phyloP scores from a whole-genome alignment of 2,797 vertebrate genomes.

The Columba guinea region DNA sequence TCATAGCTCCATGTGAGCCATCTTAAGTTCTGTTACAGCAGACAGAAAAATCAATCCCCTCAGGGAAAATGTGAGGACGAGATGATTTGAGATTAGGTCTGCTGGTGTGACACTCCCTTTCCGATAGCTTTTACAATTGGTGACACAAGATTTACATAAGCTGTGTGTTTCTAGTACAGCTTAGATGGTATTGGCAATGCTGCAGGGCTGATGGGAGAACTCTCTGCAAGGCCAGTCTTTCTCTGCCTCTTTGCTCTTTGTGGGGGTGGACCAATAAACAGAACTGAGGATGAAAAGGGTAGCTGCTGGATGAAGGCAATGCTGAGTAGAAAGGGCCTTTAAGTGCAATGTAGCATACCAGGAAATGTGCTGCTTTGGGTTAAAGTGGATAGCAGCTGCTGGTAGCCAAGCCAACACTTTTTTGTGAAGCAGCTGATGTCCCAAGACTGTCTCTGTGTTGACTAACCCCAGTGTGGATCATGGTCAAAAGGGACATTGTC shows the following conservation, averaged over 20 bases:
- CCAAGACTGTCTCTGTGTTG: not conserved
- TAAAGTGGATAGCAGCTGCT: constrained; percentile 12
- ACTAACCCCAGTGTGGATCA: rapidly evolving
- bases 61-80: not conserved
- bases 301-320: constrained; percentile 22
- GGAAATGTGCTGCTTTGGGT: not conserved
- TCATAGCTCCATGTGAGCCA: not conserved
- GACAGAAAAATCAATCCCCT: constrained; percentile 22
- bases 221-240: not conserved
- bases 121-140: not conserved
- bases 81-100: not conserved
- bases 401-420: not conserved
- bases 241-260: not conserved
- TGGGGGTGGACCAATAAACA: not conserved
- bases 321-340: not conserved
- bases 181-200: not conserved
- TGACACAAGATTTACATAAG: not conserved
- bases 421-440: not conserved
- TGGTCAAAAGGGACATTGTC: not conserved
- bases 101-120: not conserved
- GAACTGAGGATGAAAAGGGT: constrained; percentile 4
- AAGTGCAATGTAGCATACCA: rapidly evolving
- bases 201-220: not conserved
- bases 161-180: not conserved
- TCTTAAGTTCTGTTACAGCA: not conserved